Percentiles rank a stretch among this genome's conserved stretches.
Evolutionary conservation across 2,797 vertebrate genomes (phyloP).

Genomic region (Amphiprion clarkii): DNA sequence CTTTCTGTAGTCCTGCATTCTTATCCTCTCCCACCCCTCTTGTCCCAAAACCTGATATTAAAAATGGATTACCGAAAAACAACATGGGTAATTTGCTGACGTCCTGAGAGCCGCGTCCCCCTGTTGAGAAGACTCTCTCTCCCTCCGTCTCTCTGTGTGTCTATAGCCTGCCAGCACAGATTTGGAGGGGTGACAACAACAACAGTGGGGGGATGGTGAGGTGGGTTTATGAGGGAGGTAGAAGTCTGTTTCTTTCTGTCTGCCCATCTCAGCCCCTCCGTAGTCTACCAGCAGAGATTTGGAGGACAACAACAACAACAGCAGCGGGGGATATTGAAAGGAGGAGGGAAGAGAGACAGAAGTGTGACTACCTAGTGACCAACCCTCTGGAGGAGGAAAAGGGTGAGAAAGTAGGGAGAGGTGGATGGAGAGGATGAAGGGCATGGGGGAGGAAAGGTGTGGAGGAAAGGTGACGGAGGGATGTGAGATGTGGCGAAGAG

Average conservation of each 20-base stretch:
- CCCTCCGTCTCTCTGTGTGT: conserved; percentile 14
- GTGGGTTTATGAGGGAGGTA: conserved; percentile 23
- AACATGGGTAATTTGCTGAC: conserved; percentile 79
- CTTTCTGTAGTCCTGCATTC: conserved; percentile 24
- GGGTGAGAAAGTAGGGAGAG: conserved; percentile 2
- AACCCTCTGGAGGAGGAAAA: conserved; percentile 44
- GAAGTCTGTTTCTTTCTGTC: conserved; percentile 56
- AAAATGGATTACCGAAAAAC: conserved; percentile 82
- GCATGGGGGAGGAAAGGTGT: conserved; percentile 49
- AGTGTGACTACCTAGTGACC: conserved; percentile 60
- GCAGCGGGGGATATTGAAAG: conserved; percentile 43
- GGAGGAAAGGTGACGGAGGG: conserved; percentile 27
- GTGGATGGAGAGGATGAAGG: conserved; percentile 45
- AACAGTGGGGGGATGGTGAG: conserved; percentile 44
- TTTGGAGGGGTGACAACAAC: conserved; percentile 57
- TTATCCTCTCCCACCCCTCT: conserved; percentile 38
- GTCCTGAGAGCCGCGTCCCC: conserved; percentile 58
- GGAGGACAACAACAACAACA: conserved; percentile 64
- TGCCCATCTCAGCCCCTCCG: conserved; percentile 37
- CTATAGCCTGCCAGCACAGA: conserved; percentile 37
- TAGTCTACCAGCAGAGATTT: conserved; percentile 60
- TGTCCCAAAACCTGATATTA: conserved; percentile 80
- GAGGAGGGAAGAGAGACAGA: conserved; percentile 40
- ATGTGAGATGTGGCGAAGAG: conserved; percentile 21
- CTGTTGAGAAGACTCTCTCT: conserved; percentile 55